Percentiles rank a stretch among this genome's conserved stretches.
Conservation (phyloP, 2,113 vertebrate species). For the Ceyx margarethae region DNA sequence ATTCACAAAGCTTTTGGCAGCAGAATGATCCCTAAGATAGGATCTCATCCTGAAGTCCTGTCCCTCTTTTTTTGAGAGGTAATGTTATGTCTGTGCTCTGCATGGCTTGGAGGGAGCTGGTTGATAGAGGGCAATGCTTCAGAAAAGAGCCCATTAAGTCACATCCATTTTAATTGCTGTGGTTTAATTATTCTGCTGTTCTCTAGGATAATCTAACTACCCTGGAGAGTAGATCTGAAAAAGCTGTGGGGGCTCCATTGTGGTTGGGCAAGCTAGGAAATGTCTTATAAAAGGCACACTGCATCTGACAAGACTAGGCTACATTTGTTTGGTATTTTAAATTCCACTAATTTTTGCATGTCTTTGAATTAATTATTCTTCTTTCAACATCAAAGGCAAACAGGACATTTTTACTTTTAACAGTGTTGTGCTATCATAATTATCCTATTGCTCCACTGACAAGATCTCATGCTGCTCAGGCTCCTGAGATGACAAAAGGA, state of each 20-base stretch:
- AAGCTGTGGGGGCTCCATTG: slow-evolving; percentile 45
- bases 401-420: slow-evolving; percentile 20
- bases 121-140: background rate
- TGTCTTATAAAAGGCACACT: background rate
- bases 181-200: slow-evolving; percentile 39
- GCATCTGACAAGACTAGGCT: slow-evolving; percentile 40
- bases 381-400: slow-evolving; percentile 47
- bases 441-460: background rate
- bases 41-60: background rate
- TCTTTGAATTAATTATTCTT: slow-evolving; percentile 48
- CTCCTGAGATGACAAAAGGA: slow-evolving; percentile 18
- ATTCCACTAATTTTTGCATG: slow-evolving; percentile 61
- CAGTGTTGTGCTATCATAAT: slow-evolving; percentile 1
- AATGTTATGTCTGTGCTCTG: background rate
- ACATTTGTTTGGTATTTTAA: slow-evolving; percentile 55
- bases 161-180: slow-evolving; percentile 16
- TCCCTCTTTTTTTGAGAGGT: background rate
- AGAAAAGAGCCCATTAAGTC: slow-evolving; percentile 23
- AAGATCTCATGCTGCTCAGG: background rate
- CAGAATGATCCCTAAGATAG: background rate
- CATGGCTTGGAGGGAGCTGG: background rate
- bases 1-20: background rate
- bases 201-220: slow-evolving; percentile 20
- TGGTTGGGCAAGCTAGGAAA: slow-evolving; percentile 26
- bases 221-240: slow-evolving; percentile 46